phyloP scores from a whole-genome alignment of 2,888 invertebrate species.

The Nowickia ferox region DNA sequence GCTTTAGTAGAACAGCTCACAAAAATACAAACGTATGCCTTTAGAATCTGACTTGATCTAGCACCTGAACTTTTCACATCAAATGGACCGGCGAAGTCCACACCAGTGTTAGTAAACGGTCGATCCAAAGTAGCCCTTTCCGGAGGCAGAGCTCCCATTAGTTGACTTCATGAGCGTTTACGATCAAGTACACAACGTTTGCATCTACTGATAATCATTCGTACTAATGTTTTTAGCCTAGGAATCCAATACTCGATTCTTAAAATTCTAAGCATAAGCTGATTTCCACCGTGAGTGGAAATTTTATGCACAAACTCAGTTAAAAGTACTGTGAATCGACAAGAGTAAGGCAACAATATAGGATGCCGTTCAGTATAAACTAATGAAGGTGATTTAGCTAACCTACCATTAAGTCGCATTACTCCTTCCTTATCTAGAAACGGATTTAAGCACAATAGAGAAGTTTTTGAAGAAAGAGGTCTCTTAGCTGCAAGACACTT shows the following conservation, averaged over 20 bases:
- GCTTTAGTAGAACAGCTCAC: background rate
- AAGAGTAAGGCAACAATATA: too few species aligned
- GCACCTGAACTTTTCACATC: slow-evolving; percentile 7
- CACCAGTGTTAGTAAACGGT: background rate
- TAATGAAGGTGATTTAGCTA: too few species aligned
- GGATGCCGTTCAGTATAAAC: too few species aligned
- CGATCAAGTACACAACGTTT: too few species aligned
- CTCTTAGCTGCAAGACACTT: too few species aligned
- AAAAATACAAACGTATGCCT: background rate
- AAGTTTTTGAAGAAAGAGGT: too few species aligned
- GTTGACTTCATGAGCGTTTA: too few species aligned
- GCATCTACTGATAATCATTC: background rate
- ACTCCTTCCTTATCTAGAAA: background rate
- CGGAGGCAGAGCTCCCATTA: too few species aligned
- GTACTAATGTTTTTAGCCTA: background rate
- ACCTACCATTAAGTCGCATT: background rate
- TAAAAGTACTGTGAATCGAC: too few species aligned
- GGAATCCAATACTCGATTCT: background rate
- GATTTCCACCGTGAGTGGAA: background rate
- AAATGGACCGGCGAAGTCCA: background rate
- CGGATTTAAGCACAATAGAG: background rate
- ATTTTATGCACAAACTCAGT: too few species aligned
- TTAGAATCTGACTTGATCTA: background rate
- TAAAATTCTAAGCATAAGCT: background rate
- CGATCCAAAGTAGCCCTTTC: background rate